Evolutionary conservation across 92 coral and sea anemone species (phyloP), one percentile per base, ranked within the genome.

Genomic region (Umimayanthus chanpuru): DNA sequence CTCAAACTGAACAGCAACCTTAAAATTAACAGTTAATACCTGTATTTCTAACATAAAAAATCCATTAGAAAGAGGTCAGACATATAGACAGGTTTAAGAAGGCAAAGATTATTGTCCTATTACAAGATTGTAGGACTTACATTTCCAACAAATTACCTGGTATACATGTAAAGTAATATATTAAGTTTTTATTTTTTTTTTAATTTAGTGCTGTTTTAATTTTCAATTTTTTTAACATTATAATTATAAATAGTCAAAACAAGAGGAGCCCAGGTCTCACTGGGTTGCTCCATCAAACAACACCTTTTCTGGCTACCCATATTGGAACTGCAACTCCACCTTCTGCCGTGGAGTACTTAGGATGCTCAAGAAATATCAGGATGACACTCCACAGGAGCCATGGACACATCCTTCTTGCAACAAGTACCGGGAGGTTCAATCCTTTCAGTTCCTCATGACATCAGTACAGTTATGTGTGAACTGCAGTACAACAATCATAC

Each of bases 251-350:
- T 70, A 6, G 72, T 21, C 9, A 76, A 39, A 41, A 78, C 29
- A 49, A 61, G 21, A 9, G 68, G 68, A 61, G 82, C 21, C 58
- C 39, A 80, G 65, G 36, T 2, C 8, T 80, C 50, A 29, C 15
- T n/a, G 64, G 12, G 30, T 80, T 80, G 71, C 85, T 55, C 43
- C 43, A 6, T 55, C 72, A 80, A 30, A 80, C 85, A 80, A 80
- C 53, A 80, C 85, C 85, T 80, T 53, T 80, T 80, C 12, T 80
- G 61, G 73, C n/a, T 20, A 80, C 15, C 85, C 71, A 58, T 10
- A 80, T 10, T 16, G 73, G 85, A 80, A 80, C 28, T 30, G 71
- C 43, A 23, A 80, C 73, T 80, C 73, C 85, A 80, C 85, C 73
- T 80, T 80, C 26, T 28, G 70, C 14, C 23, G 43, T 12, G 7